These are phyloP conservation scores for Pyrrhia umbra DNA, from an alignment of 2,888 invertebrate species.

Conservation along the genomic window DNA sequence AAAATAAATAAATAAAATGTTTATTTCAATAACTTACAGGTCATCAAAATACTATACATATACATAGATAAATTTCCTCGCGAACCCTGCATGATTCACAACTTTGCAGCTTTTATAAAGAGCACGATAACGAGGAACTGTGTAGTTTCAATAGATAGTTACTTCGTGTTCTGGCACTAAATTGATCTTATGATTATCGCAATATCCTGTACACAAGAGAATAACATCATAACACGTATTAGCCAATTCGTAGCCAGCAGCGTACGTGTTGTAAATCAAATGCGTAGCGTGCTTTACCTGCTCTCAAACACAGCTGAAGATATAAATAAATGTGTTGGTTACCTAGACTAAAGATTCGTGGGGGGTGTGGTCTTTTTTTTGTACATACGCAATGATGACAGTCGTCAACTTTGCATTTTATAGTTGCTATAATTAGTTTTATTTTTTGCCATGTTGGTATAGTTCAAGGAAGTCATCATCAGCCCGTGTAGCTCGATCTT, in stretches of 20 bases:
- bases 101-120: neutral
- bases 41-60: no score
- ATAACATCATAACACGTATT: conserved; percentile 41
- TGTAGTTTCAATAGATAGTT: conserved; percentile 15
- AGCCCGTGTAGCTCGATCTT: no score
- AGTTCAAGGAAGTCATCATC: no score
- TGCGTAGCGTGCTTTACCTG: conserved; percentile 37
- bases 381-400: no score
- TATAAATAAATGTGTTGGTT: conserved; percentile 32
- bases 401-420: no score
- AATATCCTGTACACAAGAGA: conserved; percentile 36
- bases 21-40: no score
- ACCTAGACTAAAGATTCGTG: neutral
- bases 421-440: no score
- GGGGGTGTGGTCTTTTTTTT: conserved; percentile 1
- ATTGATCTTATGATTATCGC: conserved; percentile 27
- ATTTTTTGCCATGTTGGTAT: no score
- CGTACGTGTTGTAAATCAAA: conserved; percentile 36
- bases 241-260: conserved; percentile 10
- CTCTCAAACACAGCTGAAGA: conserved; percentile 9
- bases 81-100: neutral
- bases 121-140: neutral
- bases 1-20: no score
- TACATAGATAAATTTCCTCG: no score
- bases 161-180: conserved; percentile 26